These are phyloP conservation scores for Carassius auratus DNA, from an alignment of 2,113 vertebrate species.

Conservation along the genomic window DNA sequence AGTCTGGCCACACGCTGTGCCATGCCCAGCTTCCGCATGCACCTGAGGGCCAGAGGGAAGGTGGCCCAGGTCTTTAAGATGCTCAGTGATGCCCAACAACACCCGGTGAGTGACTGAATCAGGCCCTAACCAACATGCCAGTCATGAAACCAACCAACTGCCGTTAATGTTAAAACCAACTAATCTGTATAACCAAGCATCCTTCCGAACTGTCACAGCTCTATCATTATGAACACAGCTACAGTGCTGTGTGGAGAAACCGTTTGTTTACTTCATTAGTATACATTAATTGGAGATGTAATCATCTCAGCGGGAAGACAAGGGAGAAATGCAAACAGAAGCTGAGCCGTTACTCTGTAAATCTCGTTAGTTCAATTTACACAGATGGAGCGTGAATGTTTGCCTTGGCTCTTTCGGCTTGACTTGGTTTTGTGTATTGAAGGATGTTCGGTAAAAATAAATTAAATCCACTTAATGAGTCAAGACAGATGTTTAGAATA, in stretches of 20 bases:
- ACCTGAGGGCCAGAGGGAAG: slow-evolving; percentile 94
- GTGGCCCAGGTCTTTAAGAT: slow-evolving; percentile 99
- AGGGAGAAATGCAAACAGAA: slow-evolving; percentile 21
- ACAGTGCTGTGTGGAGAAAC: slow-evolving; percentile 11
- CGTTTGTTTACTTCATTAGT: slow-evolving; percentile 21
- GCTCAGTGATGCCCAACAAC: slow-evolving; percentile 93
- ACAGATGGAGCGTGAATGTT: slow-evolving; percentile 22
- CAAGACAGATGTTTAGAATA: slow-evolving; percentile 18
- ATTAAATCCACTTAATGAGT: slow-evolving; percentile 18
- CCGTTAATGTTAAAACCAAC: not conserved
- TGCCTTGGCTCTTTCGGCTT: slow-evolving; percentile 9
- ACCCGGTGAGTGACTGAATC: slow-evolving; percentile 80
- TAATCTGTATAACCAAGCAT: not conserved
- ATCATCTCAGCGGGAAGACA: not conserved
- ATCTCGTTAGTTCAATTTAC: slow-evolving; percentile 23
- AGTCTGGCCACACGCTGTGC: slow-evolving; percentile 96
- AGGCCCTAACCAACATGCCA: not conserved
- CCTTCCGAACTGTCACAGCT: not conserved
- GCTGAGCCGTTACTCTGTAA: slow-evolving; percentile 4
- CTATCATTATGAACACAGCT: not conserved
- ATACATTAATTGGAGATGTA: slow-evolving; percentile 22
- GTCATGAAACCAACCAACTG: not conserved
- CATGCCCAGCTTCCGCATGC: slow-evolving; percentile 99
- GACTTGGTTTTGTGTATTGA: slow-evolving; percentile 2
- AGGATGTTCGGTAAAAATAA: not conserved